Percentiles rank a stretch among this genome's conserved stretches.
These are phyloP conservation scores for Andrena marginata DNA, from an alignment of 2,888 invertebrate genomes.

Conservation along the genomic window DNA sequence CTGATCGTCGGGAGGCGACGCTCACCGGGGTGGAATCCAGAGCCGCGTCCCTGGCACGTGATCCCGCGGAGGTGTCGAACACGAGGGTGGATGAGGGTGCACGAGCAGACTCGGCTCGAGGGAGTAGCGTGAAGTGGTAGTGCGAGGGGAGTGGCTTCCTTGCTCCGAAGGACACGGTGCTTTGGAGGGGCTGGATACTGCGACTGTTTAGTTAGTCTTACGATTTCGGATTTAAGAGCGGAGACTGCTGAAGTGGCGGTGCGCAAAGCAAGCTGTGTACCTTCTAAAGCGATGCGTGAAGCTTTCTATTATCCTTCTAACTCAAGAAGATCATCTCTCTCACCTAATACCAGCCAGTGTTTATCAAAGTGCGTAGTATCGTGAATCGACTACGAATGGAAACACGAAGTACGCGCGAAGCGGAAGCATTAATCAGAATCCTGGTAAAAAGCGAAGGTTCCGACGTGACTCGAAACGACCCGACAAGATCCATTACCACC, in stretches of 20 bases:
- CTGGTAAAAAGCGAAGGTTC: background rate
- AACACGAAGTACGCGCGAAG: no score
- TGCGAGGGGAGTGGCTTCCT: slow-evolving; percentile 2
- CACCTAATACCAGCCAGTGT: no score
- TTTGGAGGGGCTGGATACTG: background rate
- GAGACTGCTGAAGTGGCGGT: background rate
- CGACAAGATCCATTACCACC: background rate
- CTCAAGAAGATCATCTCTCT: no score
- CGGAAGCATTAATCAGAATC: background rate
- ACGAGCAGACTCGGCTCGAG: background rate
- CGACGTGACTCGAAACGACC: background rate
- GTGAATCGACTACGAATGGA: no score
- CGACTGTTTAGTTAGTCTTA: background rate
- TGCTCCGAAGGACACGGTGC: background rate
- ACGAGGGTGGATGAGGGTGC: slow-evolving; percentile 9
- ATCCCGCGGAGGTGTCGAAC: background rate
- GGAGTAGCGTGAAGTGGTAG: slow-evolving; percentile 5
- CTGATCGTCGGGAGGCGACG: slow-evolving; percentile 15
- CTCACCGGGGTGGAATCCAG: background rate
- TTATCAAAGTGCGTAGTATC: no score
- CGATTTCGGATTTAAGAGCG: background rate
- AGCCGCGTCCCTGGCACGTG: background rate
- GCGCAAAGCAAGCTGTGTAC: background rate
- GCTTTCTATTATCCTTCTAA: no score
- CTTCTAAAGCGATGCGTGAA: no score